These are phyloP conservation scores for Lathamus discolor DNA, from an alignment of 2,113 vertebrate genomes.

Conservation along the genomic window DNA sequence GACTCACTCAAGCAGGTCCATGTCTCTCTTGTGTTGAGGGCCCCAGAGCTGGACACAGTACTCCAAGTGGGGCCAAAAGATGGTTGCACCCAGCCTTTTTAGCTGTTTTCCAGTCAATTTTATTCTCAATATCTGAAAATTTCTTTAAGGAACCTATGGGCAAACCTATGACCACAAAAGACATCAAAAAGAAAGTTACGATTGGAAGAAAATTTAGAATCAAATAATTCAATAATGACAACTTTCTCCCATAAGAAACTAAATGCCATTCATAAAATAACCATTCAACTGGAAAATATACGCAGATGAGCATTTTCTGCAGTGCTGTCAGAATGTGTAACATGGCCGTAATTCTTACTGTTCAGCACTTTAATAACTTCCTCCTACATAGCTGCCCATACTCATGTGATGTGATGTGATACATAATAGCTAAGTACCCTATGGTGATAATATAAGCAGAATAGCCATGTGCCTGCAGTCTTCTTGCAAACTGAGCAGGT, in stretches of 20 bases:
- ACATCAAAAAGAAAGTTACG: background rate
- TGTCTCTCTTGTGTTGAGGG: background rate
- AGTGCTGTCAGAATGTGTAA: background rate
- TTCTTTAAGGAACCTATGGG: background rate
- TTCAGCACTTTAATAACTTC: background rate
- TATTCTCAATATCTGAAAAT: background rate
- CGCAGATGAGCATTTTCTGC: background rate
- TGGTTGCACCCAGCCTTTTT: background rate
- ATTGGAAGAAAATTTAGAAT: background rate
- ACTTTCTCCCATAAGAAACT: background rate
- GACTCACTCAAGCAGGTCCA: background rate
- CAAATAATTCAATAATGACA: background rate
- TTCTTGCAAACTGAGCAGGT: constrained; percentile 14
- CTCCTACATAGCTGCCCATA: background rate
- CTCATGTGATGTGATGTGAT: background rate
- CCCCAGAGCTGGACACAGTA: background rate
- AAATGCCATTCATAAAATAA: constrained; percentile 36
- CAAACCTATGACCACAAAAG: background rate
- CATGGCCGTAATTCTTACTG: background rate
- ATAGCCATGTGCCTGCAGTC: background rate
- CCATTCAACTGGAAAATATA: background rate
- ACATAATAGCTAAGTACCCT: background rate
- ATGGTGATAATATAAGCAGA: constrained; percentile 14
- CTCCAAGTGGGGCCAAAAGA: background rate
- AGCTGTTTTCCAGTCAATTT: background rate